Base-by-base conservation (phyloP, 1,140 invertebrate genomes). In the Tetragonula clypearis region DNA sequence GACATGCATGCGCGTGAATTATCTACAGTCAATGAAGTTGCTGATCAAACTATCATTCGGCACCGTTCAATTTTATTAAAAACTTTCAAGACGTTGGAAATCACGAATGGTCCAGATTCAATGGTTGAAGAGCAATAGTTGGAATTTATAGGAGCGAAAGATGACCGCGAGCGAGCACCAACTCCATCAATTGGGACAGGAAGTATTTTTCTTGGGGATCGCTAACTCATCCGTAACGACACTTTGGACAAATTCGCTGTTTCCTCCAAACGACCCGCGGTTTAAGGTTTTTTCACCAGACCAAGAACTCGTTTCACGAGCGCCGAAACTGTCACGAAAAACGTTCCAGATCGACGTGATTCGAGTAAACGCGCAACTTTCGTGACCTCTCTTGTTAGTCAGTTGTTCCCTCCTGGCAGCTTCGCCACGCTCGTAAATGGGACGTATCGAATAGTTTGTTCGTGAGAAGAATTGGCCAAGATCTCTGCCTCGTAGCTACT, bases 61-160 rank as follows among this genome's bases (percentile, higher is more conserved):
- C 30, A 30, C 6, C 41, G 0, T 49, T 49, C 41, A 49, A 49
- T 0, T 6, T 49, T 49, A 49, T 49, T 49, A 49, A 49, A 49
- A 49, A 49, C 41, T 49, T 49, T 49, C 8, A 49, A 49, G 41
- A 41, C 41, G 41, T 41, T 41, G 41, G 5, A 41, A 41, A 41
- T 41, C 41, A 41, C 41, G 41, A 41, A 6, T 41, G 41, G 41
- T 41, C 41, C 41, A 41, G 3, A 41, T 41, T 41, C 41, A 41
- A 49, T 8, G 41, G 41, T 49, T 49, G 35, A 49, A 9, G 41
- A 49, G 41, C 0, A 8, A 8, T 49, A 8, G 41, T 9, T 74
- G 62, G 68, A 88, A 85, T 88, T 87, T 56, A 71, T 60, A 58
- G n/a, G 9, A 35, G 65, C n/a, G n/a, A 17, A 35, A 26, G 71